Conservation (phyloP, 2,888 invertebrate species). For the Crocallis elinguaria region DNA sequence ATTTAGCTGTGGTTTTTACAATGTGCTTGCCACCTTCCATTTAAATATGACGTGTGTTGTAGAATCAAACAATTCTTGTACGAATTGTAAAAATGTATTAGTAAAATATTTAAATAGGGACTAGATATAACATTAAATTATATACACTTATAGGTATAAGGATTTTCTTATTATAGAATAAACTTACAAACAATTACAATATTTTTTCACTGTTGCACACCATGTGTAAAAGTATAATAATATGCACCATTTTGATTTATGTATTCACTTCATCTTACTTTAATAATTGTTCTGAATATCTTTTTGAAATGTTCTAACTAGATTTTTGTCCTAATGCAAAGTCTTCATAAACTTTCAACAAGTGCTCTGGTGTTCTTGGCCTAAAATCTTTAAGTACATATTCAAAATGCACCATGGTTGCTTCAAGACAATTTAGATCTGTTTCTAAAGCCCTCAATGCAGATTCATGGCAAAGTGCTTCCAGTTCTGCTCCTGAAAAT, state of each 20-base stretch:
- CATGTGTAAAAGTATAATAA: not conserved
- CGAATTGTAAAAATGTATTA: conserved; percentile 37
- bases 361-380: conserved; percentile 90
- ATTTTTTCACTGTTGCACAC: conserved; percentile 15
- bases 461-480: conserved; percentile 96
- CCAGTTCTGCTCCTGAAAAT: conserved; percentile 97
- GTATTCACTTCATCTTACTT: not conserved
- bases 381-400: conserved; percentile 88
- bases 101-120: conserved; percentile 44
- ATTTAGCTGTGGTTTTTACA: conserved; percentile 8
- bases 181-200: conserved; percentile 40
- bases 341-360: conserved; percentile 90
- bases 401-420: conserved; percentile 89
- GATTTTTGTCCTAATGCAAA: conserved; percentile 78
- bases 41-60: conserved; percentile 4
- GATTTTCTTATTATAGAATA: conserved; percentile 57
- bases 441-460: conserved; percentile 93
- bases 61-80: conserved; percentile 25
- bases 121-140: conserved; percentile 63
- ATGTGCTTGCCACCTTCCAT: conserved; percentile 11
- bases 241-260: conserved; percentile 3
- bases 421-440: conserved; percentile 85
- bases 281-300: not conserved
- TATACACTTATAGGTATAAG: conserved; percentile 57
- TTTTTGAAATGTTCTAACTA: conserved; percentile 37